Conservation (phyloP, 2,888 invertebrate species). For the Andrena minutula region DNA sequence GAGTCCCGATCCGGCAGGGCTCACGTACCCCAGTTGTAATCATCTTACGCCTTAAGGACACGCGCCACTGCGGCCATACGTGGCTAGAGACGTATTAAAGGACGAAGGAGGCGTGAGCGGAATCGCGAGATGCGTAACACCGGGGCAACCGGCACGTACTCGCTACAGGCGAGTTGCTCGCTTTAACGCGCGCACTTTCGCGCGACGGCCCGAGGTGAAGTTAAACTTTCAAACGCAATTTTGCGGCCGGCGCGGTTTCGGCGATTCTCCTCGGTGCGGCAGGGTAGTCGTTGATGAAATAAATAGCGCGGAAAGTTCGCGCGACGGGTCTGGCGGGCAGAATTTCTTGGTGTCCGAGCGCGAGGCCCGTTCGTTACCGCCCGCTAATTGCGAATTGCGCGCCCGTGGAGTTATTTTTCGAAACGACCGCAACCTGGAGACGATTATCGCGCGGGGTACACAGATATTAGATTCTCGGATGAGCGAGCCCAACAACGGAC, state of each 20-base stretch:
- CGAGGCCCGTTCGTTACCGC: not conserved
- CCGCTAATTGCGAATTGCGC: slow-evolving; percentile 15
- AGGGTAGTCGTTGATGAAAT: slow-evolving; percentile 27
- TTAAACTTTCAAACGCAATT: slow-evolving; percentile 59
- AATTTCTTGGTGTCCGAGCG: not conserved
- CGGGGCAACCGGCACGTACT: not conserved
- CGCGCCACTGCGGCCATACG: slow-evolving; percentile 56
- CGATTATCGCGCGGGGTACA: slow-evolving; percentile 13
- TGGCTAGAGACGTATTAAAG: slow-evolving; percentile 46
- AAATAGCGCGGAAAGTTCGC: slow-evolving; percentile 35
- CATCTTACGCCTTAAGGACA: slow-evolving; percentile 58
- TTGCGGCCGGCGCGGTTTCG: slow-evolving; percentile 32
- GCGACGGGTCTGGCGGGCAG: not conserved
- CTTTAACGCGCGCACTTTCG: slow-evolving; percentile 11
- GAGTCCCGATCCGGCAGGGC: slow-evolving; percentile 25
- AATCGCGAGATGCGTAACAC: slow-evolving; percentile 40
- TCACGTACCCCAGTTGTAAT: slow-evolving; percentile 60
- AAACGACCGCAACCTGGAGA: slow-evolving; percentile 8
- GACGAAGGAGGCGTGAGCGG: slow-evolving; percentile 51
- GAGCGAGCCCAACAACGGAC: slow-evolving; percentile 19
- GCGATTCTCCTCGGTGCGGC: slow-evolving; percentile 24
- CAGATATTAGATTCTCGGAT: slow-evolving; percentile 51
- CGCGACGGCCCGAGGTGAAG: not conserved
- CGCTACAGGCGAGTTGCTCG: not conserved
- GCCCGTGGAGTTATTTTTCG: slow-evolving; percentile 13